Conservation (phyloP, 2,888 invertebrate species). For the Metacarcinus magister region DNA sequence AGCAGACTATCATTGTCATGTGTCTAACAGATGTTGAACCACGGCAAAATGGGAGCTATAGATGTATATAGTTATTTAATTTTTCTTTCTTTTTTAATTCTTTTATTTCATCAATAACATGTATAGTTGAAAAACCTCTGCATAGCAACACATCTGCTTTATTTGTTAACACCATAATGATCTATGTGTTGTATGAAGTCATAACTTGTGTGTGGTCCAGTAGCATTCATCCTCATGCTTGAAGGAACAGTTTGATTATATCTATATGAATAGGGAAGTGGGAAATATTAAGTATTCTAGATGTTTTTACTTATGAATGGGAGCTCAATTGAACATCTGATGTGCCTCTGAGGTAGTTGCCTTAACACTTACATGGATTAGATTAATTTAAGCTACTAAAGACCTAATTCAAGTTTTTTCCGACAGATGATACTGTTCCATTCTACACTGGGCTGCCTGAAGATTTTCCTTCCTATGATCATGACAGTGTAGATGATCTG, state of each 20-base stretch:
- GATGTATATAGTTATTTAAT: not conserved
- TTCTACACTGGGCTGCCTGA: constrained; percentile 70
- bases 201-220: no score
- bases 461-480: constrained; percentile 77
- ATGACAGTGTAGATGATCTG: constrained; percentile 78
- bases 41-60: not conserved
- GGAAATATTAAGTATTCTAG: no score
- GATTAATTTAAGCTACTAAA: not conserved
- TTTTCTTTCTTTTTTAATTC: no score
- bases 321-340: not conserved
- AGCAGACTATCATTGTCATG: not conserved
- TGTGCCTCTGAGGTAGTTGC: not conserved
- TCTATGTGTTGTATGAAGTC: no score
- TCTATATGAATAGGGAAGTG: no score
- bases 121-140: no score
- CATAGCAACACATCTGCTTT: not conserved
- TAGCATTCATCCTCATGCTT: no score
- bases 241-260: no score
- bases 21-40: not conserved
- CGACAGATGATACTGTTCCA: constrained; percentile 67
- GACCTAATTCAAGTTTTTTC: not conserved
- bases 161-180: not conserved
- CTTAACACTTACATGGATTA: not conserved
- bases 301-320: not conserved
- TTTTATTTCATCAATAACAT: no score